A percentile compares a stretch with the other conserved stretches of the same genome.
phyloP scores from a whole-genome alignment of 2,888 invertebrate genomes.

The Drosophila testacea region DNA sequence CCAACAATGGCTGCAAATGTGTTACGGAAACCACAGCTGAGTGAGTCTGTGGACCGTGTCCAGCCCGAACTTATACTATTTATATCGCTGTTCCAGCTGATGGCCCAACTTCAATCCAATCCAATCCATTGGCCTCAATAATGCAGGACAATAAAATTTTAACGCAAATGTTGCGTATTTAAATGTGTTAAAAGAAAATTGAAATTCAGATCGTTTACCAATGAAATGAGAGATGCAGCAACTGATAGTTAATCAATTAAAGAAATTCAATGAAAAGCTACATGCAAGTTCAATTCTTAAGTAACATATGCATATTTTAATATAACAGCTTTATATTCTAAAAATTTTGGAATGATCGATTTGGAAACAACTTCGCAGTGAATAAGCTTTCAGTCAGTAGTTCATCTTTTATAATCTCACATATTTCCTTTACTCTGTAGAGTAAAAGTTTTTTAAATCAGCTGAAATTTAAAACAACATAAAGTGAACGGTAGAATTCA shows the following conservation, averaged over 20 bases:
- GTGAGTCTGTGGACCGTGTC: conserved; percentile 44
- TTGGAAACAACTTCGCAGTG: conserved; percentile 26
- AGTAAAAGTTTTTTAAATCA: conserved; percentile 34
- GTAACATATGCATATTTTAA: background rate
- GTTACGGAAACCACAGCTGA: conserved; percentile 77
- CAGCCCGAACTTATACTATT: conserved; percentile 15
- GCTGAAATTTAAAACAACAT: conserved; percentile 33
- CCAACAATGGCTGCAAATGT: conserved; percentile 62
- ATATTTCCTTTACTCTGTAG: conserved; percentile 44
- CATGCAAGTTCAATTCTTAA: too few species aligned
- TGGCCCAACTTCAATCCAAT: conserved; percentile 33
- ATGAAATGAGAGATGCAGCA: background rate
- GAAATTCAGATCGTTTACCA: conserved; percentile 52
- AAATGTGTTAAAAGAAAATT: conserved; percentile 41
- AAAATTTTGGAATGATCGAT: background rate
- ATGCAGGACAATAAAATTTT: conserved; percentile 72
- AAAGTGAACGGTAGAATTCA: background rate
- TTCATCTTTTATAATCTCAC: conserved; percentile 22
- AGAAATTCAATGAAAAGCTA: background rate
- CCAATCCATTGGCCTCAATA: conserved; percentile 53
- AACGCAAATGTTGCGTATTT: conserved; percentile 68
- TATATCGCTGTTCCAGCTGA: conserved; percentile 36
- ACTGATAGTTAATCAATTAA: background rate
- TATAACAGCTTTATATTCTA: background rate
- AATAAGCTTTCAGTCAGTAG: conserved; percentile 30